phyloP scores from a whole-genome alignment of 2,113 vertebrate species.

The Acinonyx jubatus region DNA sequence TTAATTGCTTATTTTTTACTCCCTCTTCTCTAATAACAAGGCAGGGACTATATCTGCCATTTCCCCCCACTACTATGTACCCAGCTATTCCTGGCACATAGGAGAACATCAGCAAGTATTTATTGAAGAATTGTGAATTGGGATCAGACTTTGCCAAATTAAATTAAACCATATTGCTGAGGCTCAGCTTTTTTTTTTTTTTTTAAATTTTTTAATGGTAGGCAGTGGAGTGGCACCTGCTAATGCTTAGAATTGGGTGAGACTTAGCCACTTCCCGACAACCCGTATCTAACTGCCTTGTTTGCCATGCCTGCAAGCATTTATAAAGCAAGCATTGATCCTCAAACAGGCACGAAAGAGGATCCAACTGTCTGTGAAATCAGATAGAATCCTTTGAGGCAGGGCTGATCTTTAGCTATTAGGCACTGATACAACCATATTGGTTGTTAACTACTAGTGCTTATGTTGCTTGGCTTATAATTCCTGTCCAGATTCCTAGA shows the following conservation, averaged over 20 bases:
- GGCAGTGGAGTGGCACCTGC: background rate
- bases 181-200: background rate
- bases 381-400: background rate
- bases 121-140: background rate
- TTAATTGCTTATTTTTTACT: background rate
- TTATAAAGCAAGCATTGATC: background rate
- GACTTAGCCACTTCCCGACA: background rate
- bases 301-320: no score
- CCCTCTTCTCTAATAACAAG: background rate
- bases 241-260: background rate
- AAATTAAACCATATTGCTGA: background rate
- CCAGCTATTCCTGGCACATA: background rate
- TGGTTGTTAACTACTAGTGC: background rate
- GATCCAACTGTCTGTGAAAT: background rate
- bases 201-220: background rate
- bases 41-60: background rate
- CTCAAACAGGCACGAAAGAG: background rate
- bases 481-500: background rate
- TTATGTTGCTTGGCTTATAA: background rate
- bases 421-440: rapidly evolving
- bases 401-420: background rate
- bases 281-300: background rate
- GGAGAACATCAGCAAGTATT: background rate
- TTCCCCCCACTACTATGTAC: background rate
- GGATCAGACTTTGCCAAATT: background rate